A percentile compares a stretch with the other conserved stretches of the same genome.
phyloP scores from a whole-genome alignment of 2,888 invertebrate genomes.

The Boloria selene region DNA sequence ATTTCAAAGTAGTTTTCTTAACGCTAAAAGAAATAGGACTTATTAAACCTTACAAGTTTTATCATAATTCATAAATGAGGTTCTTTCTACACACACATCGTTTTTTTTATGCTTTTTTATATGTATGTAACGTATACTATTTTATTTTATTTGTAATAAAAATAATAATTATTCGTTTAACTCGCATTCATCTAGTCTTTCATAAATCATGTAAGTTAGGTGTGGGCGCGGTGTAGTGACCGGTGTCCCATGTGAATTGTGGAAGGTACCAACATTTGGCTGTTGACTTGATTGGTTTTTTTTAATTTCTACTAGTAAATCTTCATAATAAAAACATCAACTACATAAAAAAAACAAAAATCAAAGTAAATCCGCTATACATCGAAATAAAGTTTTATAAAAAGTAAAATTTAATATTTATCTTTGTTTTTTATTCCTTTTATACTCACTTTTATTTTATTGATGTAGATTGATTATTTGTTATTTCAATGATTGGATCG shows the following conservation, averaged over 20 bases:
- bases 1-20: slow-evolving; percentile 5
- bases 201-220: slow-evolving; percentile 25
- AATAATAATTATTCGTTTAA: not conserved
- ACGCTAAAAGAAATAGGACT: slow-evolving; percentile 6
- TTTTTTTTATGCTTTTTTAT: no score
- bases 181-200: not conserved
- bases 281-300: not conserved
- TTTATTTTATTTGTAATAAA: no score
- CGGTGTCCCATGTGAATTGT: slow-evolving; percentile 31
- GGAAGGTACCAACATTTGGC: slow-evolving; percentile 7
- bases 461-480: not conserved
- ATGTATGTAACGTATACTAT: no score
- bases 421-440: not conserved
- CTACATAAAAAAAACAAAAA: no score
- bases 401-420: no score
- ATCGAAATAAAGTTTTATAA: no score
- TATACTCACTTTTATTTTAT: not conserved
- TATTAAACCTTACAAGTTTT: not conserved
- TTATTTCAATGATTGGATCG: not conserved
- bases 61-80: no score
- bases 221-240: slow-evolving; percentile 54
- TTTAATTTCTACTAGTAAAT: no score
- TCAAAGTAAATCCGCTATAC: no score
- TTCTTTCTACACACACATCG: no score
- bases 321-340: no score